Conservation (phyloP, 2,797 vertebrate genomes). For the Anguilla megastoma region DNA sequence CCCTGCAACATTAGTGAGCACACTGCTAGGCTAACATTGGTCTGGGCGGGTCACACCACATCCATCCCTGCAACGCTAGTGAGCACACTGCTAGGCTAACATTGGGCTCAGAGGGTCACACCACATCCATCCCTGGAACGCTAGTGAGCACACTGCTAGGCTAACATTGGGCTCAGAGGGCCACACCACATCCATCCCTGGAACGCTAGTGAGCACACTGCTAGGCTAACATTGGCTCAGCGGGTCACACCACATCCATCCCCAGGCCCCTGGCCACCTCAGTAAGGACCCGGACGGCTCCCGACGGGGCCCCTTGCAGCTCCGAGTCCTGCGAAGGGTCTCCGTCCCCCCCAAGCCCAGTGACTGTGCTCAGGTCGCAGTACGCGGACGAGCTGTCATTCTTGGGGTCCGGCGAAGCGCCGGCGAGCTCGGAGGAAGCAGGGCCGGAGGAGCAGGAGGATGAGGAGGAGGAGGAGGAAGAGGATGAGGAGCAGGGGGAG, state of each 20-base stretch:
- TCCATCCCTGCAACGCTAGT: too few relatives aligned
- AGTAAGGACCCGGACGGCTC: slow-evolving; percentile 72
- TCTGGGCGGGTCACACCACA: too few relatives aligned
- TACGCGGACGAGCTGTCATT: slow-evolving; percentile 58
- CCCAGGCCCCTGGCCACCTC: slow-evolving; percentile 77
- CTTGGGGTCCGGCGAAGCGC: slow-evolving; percentile 49
- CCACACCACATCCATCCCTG: slow-evolving; percentile 66
- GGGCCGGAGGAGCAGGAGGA: slow-evolving; percentile 52
- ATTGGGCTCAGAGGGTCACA: too few relatives aligned
- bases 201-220: not conserved
- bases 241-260: slow-evolving; percentile 74
- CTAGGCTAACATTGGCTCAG: not conserved
- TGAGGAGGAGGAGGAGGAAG: slow-evolving; percentile 62
- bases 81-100: too few relatives aligned
- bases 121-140: too few relatives aligned
- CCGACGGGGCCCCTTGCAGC: slow-evolving; percentile 55
- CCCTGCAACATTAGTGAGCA: too few relatives aligned
- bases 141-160: not conserved
- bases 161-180: too few relatives aligned
- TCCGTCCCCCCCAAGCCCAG: slow-evolving; percentile 63
- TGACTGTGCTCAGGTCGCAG: slow-evolving; percentile 72
- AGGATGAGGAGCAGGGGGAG: slow-evolving; percentile 64
- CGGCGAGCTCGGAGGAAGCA: slow-evolving; percentile 59
- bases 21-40: too few relatives aligned
- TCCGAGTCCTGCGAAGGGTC: slow-evolving; percentile 53